A percentile compares a stretch with the other conserved stretches of the same genome.
Conservation (phyloP, 2,113 vertebrate genomes). For the Ornithorhynchus anatinus region DNA sequence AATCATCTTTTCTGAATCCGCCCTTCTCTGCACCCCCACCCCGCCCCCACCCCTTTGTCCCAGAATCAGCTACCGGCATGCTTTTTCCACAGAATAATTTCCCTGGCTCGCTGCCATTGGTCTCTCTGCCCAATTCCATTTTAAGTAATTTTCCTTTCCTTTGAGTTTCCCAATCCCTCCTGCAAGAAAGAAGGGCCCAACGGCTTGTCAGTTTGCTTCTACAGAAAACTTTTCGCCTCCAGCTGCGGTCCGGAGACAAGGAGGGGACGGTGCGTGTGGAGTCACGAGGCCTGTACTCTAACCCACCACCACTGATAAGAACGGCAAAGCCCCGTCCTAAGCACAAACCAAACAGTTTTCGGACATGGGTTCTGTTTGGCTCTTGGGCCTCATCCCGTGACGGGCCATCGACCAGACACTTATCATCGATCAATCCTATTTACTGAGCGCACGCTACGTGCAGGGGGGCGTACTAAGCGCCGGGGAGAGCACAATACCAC, state of each 20-base stretch:
- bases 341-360: conserved; percentile 1
- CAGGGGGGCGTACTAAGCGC: no score
- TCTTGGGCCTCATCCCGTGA: no score
- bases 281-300: conserved; percentile 1
- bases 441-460: no score
- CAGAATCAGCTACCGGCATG: not conserved
- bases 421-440: no score
- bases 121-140: conserved; percentile 38
- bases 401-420: no score
- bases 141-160: conserved; percentile 38
- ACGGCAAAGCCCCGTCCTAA: no score
- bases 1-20: conserved; percentile 19
- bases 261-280: not conserved
- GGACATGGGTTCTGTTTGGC: no score
- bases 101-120: conserved; percentile 33
- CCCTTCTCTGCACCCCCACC: not conserved
- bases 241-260: not conserved
- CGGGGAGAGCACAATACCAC: no score
- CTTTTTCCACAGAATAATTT: conserved; percentile 35
- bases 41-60: conserved; percentile 25
- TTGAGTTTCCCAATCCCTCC: not conserved
- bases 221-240: conserved; percentile 15
- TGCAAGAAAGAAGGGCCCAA: conserved; percentile 16
- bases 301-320: not conserved
- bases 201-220: conserved; percentile 11